Base-by-base conservation (phyloP, 2,113 vertebrate species). In the Paramisgurnus dabryanus region DNA sequence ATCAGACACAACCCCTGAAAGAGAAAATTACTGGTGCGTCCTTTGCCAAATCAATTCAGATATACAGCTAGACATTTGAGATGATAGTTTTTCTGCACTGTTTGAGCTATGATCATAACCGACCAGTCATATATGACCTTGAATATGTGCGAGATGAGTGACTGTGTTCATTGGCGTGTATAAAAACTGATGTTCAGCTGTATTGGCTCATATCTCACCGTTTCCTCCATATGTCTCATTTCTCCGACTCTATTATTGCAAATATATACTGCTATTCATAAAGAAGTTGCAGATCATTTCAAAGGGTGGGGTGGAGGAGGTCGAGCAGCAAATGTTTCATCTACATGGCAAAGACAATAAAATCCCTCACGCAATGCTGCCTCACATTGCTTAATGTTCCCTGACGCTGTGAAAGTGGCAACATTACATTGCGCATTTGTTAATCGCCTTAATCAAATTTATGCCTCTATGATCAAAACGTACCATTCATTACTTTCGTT, bases 371-470 rank as follows among this genome's bases (percentile, higher is more conserved):
- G 76, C 41, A 57, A 75, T 40, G 66, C 60, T 75, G 65, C 65
- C 49, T 68, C 53, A 0, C 73, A 10, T 49, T 34, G 76, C 76
- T 27, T 82, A 86, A 83, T 81, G 79, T 81, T 81, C 79, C 82
- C 45, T 18, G 65, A 77, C 67, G 43, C 64, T 15, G 40, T 12
- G 57, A 76, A 7, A 45, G 64, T 79, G 43, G 41, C 83, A 82
- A 72, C 27, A 67, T 66, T 67, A 50, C 8, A 45, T 64, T 79
- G 69, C 67, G 76, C 69, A 81, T 79, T 71, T 78, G 67, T 83
- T 81, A 81, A 81, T 76, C 76, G 78, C 65, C 61, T 83, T 76
- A 66, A 81, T 83, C 79, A 72, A 79, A 73, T 83, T 61, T 76
- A 76, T 70, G 74, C 49, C 18, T 66, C 73, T 17, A 27, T 71